Evolutionary conservation across 2,797 vertebrate species (phyloP), one percentile per base, ranked within the genome.

Genomic region (Harpagifer antarcticus): DNA sequence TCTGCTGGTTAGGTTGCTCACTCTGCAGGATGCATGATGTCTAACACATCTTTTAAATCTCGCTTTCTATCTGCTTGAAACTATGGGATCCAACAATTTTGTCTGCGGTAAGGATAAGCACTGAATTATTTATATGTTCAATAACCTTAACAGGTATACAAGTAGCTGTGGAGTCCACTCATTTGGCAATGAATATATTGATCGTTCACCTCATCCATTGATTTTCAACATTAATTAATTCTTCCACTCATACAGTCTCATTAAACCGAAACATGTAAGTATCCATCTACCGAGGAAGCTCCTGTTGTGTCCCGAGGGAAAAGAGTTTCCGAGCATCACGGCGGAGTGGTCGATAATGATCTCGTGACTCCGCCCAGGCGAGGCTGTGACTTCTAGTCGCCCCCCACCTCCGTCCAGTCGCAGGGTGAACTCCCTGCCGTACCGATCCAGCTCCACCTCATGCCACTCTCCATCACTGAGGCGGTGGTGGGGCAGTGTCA

Each of bases 381-480:
- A 93, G 50, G 93, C 94, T 0, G 90, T 93, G 10, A 95, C 86
- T 90, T 97, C 96, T 56, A 94, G 91, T 20, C 90, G 92, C 8
- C 96, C 96, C 12, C 94, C 95, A 3, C 96, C 97, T 65, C 95
- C 93, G 4, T 96, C 95, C 84, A 97, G 85, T 19, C 91, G 92
- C 86, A 98, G 93, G 14, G 94, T 95, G 88, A 97, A 95, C 86
- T 97, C 96, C 70, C 95, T 95, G 81, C 96, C 96, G 0, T 93
- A 94, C 37, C 96, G 96, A 80, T 97, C 95, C 90, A 97, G 81
- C 83, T 93, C 92, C 83, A 96, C 82, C 17, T 95, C 92, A 31
- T 97, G 95, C 97, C 96, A 97, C 62, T 97, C 96, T 19, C 96
- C 96, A 2, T 97, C 95, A 74, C 95, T 91, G 43, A 97, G 87